Percentiles rank a stretch among this genome's conserved stretches.
These are phyloP conservation scores for Uromys caudimaculatus DNA, from an alignment of 2,797 vertebrate species.

Conservation along the genomic window DNA sequence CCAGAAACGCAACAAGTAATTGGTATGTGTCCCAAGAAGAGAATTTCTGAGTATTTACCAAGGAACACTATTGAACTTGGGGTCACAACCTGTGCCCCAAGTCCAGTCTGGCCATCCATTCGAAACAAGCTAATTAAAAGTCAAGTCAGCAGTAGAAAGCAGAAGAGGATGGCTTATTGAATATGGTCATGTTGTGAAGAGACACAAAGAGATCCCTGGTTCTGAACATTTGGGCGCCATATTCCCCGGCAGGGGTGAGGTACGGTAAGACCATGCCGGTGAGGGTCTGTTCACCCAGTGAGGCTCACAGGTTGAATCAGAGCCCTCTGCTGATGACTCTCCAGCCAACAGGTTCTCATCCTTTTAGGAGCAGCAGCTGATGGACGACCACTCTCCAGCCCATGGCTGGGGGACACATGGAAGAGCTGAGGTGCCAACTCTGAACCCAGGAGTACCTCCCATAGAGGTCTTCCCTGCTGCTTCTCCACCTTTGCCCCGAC, in stretches of 20 bases:
- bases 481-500: conserved; percentile 64
- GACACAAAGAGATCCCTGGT: not conserved
- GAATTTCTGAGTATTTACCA: not conserved
- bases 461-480: conserved; percentile 82
- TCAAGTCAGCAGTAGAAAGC: not conserved
- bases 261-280: no score
- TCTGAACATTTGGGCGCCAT: not conserved
- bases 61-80: not conserved
- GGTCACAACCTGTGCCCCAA: not conserved
- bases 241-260: not conserved
- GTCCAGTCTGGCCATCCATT: not conserved
- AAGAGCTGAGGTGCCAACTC: conserved; percentile 64
- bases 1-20: not conserved
- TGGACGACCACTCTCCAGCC: conserved; percentile 87
- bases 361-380: conserved; percentile 90
- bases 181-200: not conserved
- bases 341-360: not conserved
- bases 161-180: not conserved
- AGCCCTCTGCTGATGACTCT: not conserved
- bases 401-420: conserved; percentile 80
- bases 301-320: not conserved
- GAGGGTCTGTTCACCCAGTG: not conserved
- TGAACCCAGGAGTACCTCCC: conserved; percentile 13
- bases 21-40: not conserved
- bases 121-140: not conserved